Evolutionary conservation across 2,113 vertebrate species (phyloP).

Genomic region (Rutilus rutilus): DNA sequence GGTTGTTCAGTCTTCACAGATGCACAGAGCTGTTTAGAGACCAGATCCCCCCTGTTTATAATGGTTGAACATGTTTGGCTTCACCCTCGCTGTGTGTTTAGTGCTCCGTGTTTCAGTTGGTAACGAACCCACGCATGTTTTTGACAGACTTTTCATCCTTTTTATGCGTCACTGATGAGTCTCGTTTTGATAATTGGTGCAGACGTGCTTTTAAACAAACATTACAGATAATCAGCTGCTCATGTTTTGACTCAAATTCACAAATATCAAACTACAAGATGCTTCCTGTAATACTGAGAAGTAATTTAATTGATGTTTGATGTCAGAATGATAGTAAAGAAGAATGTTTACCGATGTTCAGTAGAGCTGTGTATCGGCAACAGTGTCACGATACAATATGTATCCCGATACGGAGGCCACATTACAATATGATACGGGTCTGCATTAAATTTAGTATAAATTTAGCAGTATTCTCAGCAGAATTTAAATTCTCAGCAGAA

Average conservation of each 20-base stretch:
- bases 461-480: too few species aligned
- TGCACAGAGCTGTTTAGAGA: not conserved
- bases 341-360: not conserved
- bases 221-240: not conserved
- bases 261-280: not conserved
- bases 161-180: conserved; percentile 5
- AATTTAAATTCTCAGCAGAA: too few species aligned
- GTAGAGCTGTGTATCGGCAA: too few species aligned
- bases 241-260: not conserved
- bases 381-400: too few species aligned
- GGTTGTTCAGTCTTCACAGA: not conserved
- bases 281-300: not conserved
- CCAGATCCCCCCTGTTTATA: not conserved
- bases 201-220: not conserved
- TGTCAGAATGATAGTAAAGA: not conserved
- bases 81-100: not conserved
- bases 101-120: not conserved
- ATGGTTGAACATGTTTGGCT: not conserved
- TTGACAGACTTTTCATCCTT: not conserved
- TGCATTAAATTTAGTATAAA: too few species aligned
- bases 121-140: not conserved
- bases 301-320: not conserved
- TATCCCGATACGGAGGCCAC: too few species aligned
- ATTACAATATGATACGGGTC: too few species aligned
- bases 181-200: not conserved